Base-by-base conservation (phyloP, 37 sponge, comb jelly and placozoan species). In the Spongilla lacustris region DNA sequence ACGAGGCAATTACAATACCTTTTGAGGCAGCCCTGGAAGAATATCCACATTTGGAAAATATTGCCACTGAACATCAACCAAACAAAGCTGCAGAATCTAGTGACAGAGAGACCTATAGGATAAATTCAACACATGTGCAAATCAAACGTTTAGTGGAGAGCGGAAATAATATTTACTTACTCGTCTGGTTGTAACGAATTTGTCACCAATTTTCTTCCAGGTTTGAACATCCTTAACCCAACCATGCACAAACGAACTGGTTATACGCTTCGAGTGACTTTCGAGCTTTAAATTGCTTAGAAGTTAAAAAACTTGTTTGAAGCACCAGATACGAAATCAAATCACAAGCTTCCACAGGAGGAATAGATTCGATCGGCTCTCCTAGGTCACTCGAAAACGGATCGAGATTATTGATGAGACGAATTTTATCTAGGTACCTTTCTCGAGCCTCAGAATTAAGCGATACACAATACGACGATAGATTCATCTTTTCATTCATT, bases 241-340 rank as follows among this genome's bases (percentile, higher is more conserved):
- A 25, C 80, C n/a, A n/a, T n/a, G n/a, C 80, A 50, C 66, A 79
- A 79, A 79, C 80, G 41, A 79, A 79, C 66, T 79, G 58, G 41
- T 79, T 79, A 36, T 81, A 66, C 19, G 69, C 81, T 27, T 81
- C 81, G 14, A 81, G 67, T n/a, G 68, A 50, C 34, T 81, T 81
- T 26, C 66, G 69, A 66, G 81, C 81, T 37, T 50, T 58, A 25
- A 58, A 79, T 37, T 79, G 80, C 37, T 81, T 66, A 33, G 28
- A 27, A 22, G 81, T 81, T 17, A 81, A 19, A 81, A 81, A 81
- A 36, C 81, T 81, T 50, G 81, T 81, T 29, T 81, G 66, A 14
- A 2, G 34, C n/a, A 81, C 81, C 34, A 68, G 69, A 33, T 81
- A 66, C 36, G 22, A 36, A n/a, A 79, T 50, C 37, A 81, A 29